Base-by-base conservation (phyloP, 2,113 vertebrate species). In the rat (Rattus norvegicus) region DNA sequence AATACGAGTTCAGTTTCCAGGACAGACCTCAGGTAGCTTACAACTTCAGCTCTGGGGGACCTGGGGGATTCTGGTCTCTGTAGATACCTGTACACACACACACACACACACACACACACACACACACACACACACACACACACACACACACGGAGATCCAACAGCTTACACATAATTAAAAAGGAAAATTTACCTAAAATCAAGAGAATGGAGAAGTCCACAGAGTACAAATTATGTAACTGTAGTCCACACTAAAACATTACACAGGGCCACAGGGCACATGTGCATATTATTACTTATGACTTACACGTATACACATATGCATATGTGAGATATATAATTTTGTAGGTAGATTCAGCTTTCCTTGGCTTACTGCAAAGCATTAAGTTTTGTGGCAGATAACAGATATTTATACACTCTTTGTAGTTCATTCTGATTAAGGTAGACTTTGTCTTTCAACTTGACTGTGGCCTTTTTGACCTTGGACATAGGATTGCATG, bases 281-380 rank as follows among this genome's bases (percentile, higher is more conserved):
- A 11, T 69, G 67, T 36, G 10, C 54, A 91, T 86, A 75, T 89
- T 86, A 92, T 91, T 77, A 80, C 54, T 79, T 92, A 63, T 90
- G 77, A 79, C 20, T 77, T 94, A 95, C 17, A 49, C 13, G 36
- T 43, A 75, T 20, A 63, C 54, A 75, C 12, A 72, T 36, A 14
- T 67, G 49, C 20, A 77, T 4, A 69, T n/a, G 20, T 20, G 28
- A 10, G 63, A 43, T 43, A 33, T 49, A 52, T 49, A 28, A 69
- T 93, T n/a, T 69, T 80, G 20, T 72, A 39, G 6, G 12, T 59
- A 88, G 33, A 59, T 1, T 36, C 61, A 79, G 8, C 36, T 26
- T 77, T 56, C 43, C 20, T 7, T 33, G 5, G 13, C 61, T 19
- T 28, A 36, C 13, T 59, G 47, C 56, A 90, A 61, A 81, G 7